Conservation (phyloP, 2,888 invertebrate genomes). For the Trissolcus japonicus region DNA sequence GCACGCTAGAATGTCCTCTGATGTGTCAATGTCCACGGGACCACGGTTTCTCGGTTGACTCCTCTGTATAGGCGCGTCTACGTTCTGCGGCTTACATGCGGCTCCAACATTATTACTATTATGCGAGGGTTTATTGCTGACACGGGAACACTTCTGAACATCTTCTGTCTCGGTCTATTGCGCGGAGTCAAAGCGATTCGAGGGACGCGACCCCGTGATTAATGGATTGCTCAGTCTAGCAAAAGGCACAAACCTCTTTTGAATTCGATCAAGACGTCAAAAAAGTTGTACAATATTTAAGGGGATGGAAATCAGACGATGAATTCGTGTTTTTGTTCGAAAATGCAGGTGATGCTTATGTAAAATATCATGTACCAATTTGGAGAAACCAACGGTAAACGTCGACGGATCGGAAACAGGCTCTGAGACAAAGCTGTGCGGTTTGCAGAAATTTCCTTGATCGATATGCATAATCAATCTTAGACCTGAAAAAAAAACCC, state of each 20-base stretch:
- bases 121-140: constrained; percentile 68
- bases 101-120: constrained; percentile 70
- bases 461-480: background rate
- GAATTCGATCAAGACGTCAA: constrained; percentile 54
- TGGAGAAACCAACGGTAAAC: constrained; percentile 29
- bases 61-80: constrained; percentile 44
- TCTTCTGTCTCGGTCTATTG: constrained; percentile 55
- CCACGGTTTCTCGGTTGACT: constrained; percentile 46
- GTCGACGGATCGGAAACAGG: background rate
- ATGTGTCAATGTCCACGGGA: constrained; percentile 61
- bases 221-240: constrained; percentile 64
- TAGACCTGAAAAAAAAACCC: background rate
- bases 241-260: constrained; percentile 57
- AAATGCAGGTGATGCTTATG: constrained; percentile 31
- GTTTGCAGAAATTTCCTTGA: background rate
- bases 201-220: constrained; percentile 67
- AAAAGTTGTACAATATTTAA: constrained; percentile 52
- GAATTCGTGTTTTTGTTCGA: constrained; percentile 34
- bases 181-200: constrained; percentile 60
- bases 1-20: constrained; percentile 63
- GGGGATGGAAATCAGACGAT: constrained; percentile 39
- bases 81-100: constrained; percentile 62
- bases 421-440: constrained; percentile 2
- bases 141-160: constrained; percentile 61
- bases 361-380: constrained; percentile 15